A percentile compares a stretch with the other conserved stretches of the same genome.
Evolutionary conservation across 2,113 vertebrate species (phyloP).

Genomic region (Perognathus longimembris): DNA sequence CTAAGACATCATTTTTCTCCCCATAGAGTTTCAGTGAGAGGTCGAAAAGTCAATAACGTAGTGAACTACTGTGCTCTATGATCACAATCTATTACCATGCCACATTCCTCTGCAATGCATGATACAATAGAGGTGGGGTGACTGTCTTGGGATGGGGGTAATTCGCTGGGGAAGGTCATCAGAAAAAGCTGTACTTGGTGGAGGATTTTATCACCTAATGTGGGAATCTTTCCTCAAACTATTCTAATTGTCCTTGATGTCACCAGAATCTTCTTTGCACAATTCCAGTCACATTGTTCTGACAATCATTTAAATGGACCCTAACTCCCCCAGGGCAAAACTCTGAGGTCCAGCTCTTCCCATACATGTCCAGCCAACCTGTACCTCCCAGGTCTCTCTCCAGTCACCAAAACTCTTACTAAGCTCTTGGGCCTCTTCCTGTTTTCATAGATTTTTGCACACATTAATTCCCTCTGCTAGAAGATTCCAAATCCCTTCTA

Average conservation of each 20-base stretch:
- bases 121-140: not conserved
- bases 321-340: not conserved
- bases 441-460: not conserved
- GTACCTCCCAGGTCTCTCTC: not conserved
- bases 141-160: not conserved
- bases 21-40: not conserved
- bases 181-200: not conserved
- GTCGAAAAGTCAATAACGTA: constrained; percentile 42
- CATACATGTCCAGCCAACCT: not conserved
- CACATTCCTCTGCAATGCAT: not conserved
- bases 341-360: not conserved
- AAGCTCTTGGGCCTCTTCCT: not conserved
- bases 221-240: not conserved
- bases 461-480: not conserved
- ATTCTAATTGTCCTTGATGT: not conserved
- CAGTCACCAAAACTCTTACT: not conserved
- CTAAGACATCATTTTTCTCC: not conserved
- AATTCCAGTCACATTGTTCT: not conserved
- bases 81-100: not conserved
- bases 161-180: not conserved
- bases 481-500: not conserved
- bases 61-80: not conserved
- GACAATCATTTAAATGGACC: not conserved
- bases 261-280: not conserved
- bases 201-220: not conserved